Percentiles rank a stretch among this genome's conserved stretches.
These are phyloP conservation scores for Tragelaphus scriptus DNA, from an alignment of 2,113 vertebrate genomes.

Conservation along the genomic window DNA sequence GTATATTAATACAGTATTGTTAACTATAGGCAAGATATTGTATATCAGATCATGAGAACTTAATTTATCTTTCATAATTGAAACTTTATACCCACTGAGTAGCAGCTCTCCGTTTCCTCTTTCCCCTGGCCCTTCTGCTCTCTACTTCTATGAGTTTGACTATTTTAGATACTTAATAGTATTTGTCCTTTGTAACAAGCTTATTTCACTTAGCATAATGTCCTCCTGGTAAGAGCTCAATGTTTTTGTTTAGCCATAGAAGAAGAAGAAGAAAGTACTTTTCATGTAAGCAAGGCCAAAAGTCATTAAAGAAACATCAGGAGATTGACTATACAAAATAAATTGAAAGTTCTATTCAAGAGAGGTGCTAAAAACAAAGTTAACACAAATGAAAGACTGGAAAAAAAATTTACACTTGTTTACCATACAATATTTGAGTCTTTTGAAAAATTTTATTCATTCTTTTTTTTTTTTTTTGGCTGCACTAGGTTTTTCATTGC, in stretches of 20 bases:
- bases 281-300: background rate
- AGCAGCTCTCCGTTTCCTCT: background rate
- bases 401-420: background rate
- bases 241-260: background rate
- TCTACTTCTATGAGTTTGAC: background rate
- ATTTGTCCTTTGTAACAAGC: background rate
- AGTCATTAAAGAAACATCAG: background rate
- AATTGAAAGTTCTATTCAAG: background rate
- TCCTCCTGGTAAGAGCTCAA: background rate
- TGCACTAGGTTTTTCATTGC: background rate
- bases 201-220: background rate
- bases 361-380: background rate
- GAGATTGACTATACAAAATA: background rate
- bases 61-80: background rate
- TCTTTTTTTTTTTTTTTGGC: background rate
- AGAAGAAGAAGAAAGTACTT: constrained; percentile 10
- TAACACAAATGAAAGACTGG: background rate
- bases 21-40: background rate
- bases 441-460: background rate
- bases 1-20: background rate
- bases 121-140: background rate
- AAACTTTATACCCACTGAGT: background rate
- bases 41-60: background rate
- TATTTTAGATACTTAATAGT: background rate
- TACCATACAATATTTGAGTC: background rate